Conservation (phyloP, 2,888 invertebrate genomes). For the Atrina japonica region DNA sequence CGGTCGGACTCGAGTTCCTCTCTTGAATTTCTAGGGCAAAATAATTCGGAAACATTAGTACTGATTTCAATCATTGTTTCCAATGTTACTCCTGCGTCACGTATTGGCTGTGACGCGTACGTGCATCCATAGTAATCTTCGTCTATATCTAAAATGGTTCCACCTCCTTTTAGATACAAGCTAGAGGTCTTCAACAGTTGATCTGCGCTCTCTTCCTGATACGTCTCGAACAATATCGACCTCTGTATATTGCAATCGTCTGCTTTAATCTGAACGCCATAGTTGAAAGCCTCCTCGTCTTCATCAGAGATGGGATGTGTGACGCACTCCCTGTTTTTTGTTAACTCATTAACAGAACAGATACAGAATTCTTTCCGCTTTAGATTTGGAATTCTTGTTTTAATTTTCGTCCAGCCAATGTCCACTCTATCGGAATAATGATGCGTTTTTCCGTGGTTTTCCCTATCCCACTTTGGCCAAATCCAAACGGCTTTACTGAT, state of each 20-base stretch:
- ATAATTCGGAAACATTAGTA: conserved; percentile 49
- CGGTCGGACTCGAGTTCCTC: conserved; percentile 60
- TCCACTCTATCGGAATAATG: conserved; percentile 39
- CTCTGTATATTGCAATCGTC: conserved; percentile 53
- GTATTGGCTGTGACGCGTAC: conserved; percentile 59
- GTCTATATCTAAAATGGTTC: conserved; percentile 69
- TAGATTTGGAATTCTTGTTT: conserved; percentile 1
- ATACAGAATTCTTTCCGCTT: conserved; percentile 52
- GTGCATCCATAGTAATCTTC: conserved; percentile 73
- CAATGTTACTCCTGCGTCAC: conserved; percentile 51
- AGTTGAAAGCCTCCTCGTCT: conserved; percentile 22
- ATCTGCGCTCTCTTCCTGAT: conserved; percentile 59
- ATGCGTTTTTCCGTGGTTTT: conserved; percentile 53
- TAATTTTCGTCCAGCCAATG: conserved; percentile 11
- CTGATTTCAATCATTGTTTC: conserved; percentile 49
- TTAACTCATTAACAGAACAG: no score
- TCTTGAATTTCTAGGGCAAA: conserved; percentile 59
- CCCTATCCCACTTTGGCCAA: conserved; percentile 70
- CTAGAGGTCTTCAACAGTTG: conserved; percentile 41
- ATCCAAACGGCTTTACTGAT: conserved; percentile 71
- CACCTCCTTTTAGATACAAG: conserved; percentile 44
- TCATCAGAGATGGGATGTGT: no score
- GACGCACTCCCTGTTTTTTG: no score
- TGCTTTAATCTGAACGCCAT: conserved; percentile 42
- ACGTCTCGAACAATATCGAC: conserved; percentile 52